Conservation (phyloP, 2,888 invertebrate species). For the Congeria kusceri region DNA sequence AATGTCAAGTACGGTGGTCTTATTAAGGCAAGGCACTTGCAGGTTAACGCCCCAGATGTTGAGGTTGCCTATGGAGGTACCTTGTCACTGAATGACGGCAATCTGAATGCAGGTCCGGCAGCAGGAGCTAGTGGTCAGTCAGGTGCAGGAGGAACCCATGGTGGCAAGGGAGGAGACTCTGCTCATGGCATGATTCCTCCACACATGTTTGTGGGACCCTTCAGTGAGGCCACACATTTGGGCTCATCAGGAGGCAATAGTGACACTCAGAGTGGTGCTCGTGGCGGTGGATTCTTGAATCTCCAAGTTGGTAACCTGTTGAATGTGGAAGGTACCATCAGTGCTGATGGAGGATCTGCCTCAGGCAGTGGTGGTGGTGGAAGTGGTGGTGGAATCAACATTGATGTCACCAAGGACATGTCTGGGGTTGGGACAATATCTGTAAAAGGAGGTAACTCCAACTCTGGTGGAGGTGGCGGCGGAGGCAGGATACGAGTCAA, state of each 20-base stretch:
- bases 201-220: constrained; percentile 44
- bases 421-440: constrained; percentile 63
- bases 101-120: constrained; percentile 46
- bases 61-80: constrained; percentile 67
- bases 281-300: constrained; percentile 67
- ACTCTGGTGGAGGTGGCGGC: constrained; percentile 70
- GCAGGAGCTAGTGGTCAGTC: constrained; percentile 42
- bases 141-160: constrained; percentile 73
- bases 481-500: constrained; percentile 69
- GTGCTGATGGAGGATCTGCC: constrained; percentile 65
- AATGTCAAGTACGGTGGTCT: constrained; percentile 69
- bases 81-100: constrained; percentile 62
- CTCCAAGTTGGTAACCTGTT: constrained; percentile 47
- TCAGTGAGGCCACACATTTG: constrained; percentile 47
- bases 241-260: constrained; percentile 71
- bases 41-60: constrained; percentile 56
- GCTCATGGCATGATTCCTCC: constrained; percentile 30
- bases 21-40: constrained; percentile 58
- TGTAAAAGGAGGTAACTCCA: constrained; percentile 64
- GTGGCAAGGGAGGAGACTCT: constrained; percentile 72
- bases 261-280: constrained; percentile 50
- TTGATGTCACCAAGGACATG: constrained; percentile 51
- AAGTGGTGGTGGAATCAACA: constrained; percentile 67
- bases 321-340: constrained; percentile 66
- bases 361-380: constrained; percentile 67